Percentiles rank a stretch among this genome's conserved stretches.
These are phyloP conservation scores for Athalia rosae DNA, from an alignment of 2,888 invertebrate genomes.

Conservation along the genomic window DNA sequence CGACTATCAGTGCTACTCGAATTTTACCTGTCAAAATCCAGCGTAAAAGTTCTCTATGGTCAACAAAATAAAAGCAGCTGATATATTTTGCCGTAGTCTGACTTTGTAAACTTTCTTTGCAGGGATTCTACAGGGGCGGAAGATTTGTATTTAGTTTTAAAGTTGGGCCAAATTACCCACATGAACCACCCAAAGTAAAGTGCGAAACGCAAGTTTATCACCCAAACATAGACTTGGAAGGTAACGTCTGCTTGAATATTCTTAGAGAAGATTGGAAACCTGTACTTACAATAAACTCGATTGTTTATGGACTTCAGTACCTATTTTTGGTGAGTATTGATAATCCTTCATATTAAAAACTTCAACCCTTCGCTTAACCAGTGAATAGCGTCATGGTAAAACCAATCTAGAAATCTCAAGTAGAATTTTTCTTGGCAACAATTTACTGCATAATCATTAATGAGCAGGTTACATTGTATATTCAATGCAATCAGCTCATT, in stretches of 20 bases:
- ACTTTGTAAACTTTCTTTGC: background rate
- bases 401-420: background rate
- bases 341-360: background rate
- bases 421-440: too few relatives aligned
- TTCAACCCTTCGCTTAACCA: background rate
- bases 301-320: constrained; percentile 98
- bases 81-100: background rate
- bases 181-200: constrained; percentile 98
- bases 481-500: constrained; percentile 39
- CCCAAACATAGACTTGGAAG: constrained; percentile 98
- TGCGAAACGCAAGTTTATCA: constrained; percentile 98
- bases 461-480: constrained; percentile 47
- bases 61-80: background rate
- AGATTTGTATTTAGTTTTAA: constrained; percentile 97
- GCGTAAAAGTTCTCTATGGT: background rate
- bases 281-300: constrained; percentile 96
- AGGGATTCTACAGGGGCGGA: constrained; percentile 96
- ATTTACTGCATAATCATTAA: background rate
- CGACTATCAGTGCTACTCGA: background rate
- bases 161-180: constrained; percentile 98
- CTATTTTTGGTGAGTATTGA: constrained; percentile 87
- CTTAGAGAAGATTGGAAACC: constrained; percentile 99
- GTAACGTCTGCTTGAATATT: constrained; percentile 98
- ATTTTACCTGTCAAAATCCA: background rate
- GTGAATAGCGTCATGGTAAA: background rate